Percentiles rank a stretch among this genome's conserved stretches.
phyloP scores from a whole-genome alignment of 2,888 invertebrate genomes.

The Protophormia terraenovae region DNA sequence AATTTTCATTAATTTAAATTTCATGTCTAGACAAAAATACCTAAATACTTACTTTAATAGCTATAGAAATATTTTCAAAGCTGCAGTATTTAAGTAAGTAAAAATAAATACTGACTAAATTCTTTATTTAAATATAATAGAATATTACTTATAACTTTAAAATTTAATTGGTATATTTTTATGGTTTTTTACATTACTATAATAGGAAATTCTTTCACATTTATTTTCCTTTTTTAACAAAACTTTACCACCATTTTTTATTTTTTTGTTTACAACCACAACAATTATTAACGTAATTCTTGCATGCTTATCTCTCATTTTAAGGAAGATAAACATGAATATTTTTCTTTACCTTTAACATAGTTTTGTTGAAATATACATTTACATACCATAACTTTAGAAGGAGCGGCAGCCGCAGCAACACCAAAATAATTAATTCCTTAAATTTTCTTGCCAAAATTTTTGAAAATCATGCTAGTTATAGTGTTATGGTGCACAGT shows the following conservation, averaged over 20 bases:
- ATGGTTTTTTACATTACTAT: not conserved
- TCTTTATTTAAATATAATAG: not conserved
- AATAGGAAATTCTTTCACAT: not conserved
- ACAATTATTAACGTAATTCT: conserved; percentile 41
- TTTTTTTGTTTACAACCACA: not conserved
- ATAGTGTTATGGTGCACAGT: not conserved
- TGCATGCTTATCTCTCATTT: not conserved
- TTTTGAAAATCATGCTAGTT: not conserved
- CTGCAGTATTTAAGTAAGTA: not conserved
- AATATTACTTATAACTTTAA: not conserved
- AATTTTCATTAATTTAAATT: conserved; percentile 8
- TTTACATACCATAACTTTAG: not conserved
- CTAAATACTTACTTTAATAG: not conserved
- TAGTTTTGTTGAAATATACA: not conserved
- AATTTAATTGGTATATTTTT: not conserved
- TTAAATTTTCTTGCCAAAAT: not conserved
- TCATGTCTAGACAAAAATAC: conserved; percentile 25
- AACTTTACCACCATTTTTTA: not conserved
- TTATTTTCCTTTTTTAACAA: not conserved
- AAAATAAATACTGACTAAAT: not conserved
- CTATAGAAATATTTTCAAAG: not conserved
- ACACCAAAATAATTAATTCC: not conserved
- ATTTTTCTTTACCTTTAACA: conserved; percentile 6
- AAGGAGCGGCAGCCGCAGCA: not conserved
- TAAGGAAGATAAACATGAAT: too few species aligned